These are phyloP conservation scores for Cryptotis parvus DNA, from an alignment of 2,113 vertebrate genomes.

Conservation along the genomic window DNA sequence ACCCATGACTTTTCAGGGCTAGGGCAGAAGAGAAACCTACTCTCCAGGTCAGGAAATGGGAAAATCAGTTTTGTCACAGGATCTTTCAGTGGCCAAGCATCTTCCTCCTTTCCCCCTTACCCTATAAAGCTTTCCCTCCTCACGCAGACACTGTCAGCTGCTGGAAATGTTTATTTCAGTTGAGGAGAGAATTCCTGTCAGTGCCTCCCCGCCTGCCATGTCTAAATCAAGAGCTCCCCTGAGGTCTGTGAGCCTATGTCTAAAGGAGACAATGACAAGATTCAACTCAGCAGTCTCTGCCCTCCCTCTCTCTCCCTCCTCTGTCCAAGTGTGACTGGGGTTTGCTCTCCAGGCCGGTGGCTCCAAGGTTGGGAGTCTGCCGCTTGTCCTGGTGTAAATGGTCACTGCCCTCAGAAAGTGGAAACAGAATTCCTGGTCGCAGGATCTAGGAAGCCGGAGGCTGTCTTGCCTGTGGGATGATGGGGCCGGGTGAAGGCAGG, in stretches of 20 bases:
- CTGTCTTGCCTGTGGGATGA: background rate
- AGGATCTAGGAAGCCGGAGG: conserved; percentile 2
- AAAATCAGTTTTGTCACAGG: background rate
- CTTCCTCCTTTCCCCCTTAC: background rate
- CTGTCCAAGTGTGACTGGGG: background rate
- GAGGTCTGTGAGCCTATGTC: conserved; percentile 1
- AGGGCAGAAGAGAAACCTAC: background rate
- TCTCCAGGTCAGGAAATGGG: background rate
- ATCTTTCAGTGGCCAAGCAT: background rate
- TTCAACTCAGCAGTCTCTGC: background rate
- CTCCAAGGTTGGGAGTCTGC: conserved; percentile 36
- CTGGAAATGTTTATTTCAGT: background rate
- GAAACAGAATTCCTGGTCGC: conserved; percentile 34
- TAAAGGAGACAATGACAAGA: background rate
- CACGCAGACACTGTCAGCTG: background rate
- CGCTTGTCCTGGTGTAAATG: conserved; percentile 65
- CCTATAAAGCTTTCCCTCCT: background rate
- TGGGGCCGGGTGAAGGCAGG: background rate
- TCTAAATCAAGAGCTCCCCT: background rate
- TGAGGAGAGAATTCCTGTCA: background rate
- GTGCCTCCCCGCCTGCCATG: background rate
- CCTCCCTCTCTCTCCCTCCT: background rate
- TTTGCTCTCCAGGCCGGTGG: background rate
- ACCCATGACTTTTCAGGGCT: background rate
- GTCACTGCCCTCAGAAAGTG: conserved; percentile 46